phyloP scores from a whole-genome alignment of 2,797 vertebrate genomes.

The Sebastes minor region DNA sequence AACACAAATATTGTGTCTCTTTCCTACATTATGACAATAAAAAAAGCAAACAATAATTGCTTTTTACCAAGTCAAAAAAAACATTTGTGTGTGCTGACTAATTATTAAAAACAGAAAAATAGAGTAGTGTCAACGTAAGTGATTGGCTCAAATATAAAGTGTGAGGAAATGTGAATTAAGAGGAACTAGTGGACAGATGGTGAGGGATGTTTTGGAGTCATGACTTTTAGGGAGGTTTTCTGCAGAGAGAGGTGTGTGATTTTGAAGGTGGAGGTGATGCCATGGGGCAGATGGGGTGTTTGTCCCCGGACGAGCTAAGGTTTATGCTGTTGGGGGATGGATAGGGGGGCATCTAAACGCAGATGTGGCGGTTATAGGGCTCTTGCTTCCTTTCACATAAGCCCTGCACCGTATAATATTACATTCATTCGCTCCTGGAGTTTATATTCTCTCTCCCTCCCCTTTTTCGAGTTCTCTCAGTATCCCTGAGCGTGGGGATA shows the following conservation, averaged over 20 bases:
- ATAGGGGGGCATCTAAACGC: conserved; percentile 28
- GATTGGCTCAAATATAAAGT: not conserved
- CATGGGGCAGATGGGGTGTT: not conserved
- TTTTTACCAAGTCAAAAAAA: not conserved
- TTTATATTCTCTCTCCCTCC: conserved; percentile 38
- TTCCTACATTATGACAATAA: not conserved
- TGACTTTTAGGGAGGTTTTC: not conserved
- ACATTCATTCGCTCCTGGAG: conserved; percentile 32
- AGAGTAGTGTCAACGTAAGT: not conserved
- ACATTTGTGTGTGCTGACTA: not conserved
- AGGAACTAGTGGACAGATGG: not conserved
- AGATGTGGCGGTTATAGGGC: conserved; percentile 49
- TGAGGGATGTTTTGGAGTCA: not conserved
- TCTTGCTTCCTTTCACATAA: conserved; percentile 42
- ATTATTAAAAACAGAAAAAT: not conserved
- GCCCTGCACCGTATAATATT: conserved; percentile 42
- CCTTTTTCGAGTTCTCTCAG: conserved; percentile 5
- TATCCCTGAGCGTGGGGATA: not conserved
- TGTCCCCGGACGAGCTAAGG: not conserved
- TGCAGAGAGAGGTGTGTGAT: not conserved
- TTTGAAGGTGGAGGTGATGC: conserved; percentile 13
- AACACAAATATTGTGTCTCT: not conserved
- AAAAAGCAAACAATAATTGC: not conserved
- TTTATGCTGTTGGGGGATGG: not conserved
- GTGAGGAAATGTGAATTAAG: not conserved